phyloP scores from a whole-genome alignment of 2,113 vertebrate species.

The Hydropotes inermis region DNA sequence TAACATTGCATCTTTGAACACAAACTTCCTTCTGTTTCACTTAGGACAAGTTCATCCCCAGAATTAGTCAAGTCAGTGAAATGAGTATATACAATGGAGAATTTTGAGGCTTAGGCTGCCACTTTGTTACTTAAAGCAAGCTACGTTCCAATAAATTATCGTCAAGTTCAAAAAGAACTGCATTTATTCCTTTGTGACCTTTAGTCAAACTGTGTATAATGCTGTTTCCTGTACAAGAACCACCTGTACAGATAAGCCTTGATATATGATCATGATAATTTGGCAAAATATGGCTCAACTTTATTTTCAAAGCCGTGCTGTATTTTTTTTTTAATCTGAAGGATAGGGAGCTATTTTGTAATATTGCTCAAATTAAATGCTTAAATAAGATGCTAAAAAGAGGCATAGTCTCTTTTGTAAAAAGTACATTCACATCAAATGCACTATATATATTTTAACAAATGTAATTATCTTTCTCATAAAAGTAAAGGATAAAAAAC shows the following conservation, averaged over 20 bases:
- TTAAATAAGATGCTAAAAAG: neutral
- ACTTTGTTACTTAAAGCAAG: slow-evolving; percentile 75
- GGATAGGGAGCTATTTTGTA: neutral
- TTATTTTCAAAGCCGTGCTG: slow-evolving; percentile 48
- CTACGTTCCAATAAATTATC: slow-evolving; percentile 75
- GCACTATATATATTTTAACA: neutral
- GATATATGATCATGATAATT: slow-evolving; percentile 62
- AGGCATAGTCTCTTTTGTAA: neutral
- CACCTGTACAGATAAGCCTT: slow-evolving; percentile 72
- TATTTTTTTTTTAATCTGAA: slow-evolving; percentile 2
- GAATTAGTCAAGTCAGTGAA: slow-evolving; percentile 53
- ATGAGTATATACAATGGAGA: slow-evolving; percentile 72
- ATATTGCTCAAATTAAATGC: neutral
- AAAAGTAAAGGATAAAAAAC: neutral
- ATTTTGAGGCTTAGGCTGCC: slow-evolving; percentile 65
- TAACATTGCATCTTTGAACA: slow-evolving; percentile 58
- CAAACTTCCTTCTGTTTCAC: slow-evolving; percentile 51
- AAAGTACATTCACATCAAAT: neutral
- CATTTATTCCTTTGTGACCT: slow-evolving; percentile 73
- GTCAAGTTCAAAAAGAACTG: slow-evolving; percentile 77
- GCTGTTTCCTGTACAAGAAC: slow-evolving; percentile 75
- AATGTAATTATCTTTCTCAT: neutral
- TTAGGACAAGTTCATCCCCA: slow-evolving; percentile 57
- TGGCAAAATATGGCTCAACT: slow-evolving; percentile 55
- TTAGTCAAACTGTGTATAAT: slow-evolving; percentile 73